phyloP scores from a whole-genome alignment of 2,113 vertebrate genomes.

The Nansenia antarctica region DNA sequence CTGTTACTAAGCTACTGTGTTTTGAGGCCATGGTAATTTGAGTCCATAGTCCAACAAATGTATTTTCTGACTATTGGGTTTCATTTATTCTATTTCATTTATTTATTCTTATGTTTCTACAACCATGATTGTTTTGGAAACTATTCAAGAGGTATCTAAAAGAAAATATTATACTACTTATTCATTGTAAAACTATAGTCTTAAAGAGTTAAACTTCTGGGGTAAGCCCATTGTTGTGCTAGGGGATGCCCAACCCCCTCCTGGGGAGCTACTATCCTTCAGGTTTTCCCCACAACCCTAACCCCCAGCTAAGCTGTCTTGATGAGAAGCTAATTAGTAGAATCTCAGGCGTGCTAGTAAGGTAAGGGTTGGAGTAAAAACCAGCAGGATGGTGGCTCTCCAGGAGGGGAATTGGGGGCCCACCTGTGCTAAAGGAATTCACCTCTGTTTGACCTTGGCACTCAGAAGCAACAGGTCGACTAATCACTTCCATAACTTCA shows the following conservation, averaged over 20 bases:
- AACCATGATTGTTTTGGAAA: not conserved
- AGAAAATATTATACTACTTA: constrained; percentile 17
- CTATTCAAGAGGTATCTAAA: not conserved
- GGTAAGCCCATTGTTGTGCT: constrained; percentile 52
- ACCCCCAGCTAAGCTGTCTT: no score
- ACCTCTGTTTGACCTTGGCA: not conserved
- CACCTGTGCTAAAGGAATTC: no score
- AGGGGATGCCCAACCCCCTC: constrained; percentile 3
- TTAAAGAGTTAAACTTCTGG: constrained; percentile 43
- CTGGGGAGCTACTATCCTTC: no score
- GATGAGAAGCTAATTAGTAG: no score
- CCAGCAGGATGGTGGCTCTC: no score
- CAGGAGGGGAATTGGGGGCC: no score
- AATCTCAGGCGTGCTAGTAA: no score
- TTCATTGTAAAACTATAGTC: constrained; percentile 52
- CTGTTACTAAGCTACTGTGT: not conserved
- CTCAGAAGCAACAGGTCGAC: not conserved
- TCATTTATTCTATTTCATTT: not conserved
- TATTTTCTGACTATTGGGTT: not conserved
- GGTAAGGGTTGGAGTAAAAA: no score
- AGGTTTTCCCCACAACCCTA: no score
- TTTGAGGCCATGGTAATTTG: not conserved
- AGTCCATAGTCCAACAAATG: not conserved
- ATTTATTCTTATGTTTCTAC: not conserved
- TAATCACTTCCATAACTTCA: not conserved